Evolutionary conservation across 2,113 vertebrate species (phyloP).

Genomic region (Dipodomys ordii): DNA sequence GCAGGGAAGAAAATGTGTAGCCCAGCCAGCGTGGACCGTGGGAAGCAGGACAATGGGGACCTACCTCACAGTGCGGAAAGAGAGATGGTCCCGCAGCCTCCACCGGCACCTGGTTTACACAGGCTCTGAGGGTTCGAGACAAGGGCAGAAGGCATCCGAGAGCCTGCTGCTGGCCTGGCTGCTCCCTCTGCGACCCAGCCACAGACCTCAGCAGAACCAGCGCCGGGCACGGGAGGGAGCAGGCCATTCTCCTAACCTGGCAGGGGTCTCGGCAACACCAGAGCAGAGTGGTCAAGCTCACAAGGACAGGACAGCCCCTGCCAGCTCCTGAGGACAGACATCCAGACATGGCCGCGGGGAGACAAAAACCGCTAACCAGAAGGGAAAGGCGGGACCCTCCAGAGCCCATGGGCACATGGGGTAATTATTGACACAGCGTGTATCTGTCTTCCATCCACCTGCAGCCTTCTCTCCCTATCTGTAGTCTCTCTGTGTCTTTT

Average conservation of each 20-base stretch:
- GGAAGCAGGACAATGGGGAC: background rate
- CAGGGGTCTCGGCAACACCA: rapidly evolving
- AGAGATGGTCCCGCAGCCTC: rapidly evolving
- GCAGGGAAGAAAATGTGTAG: rapidly evolving
- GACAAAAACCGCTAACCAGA: rapidly evolving
- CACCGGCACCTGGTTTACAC: no score
- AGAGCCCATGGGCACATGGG: no score
- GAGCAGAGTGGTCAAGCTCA: no score
- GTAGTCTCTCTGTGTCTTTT: no score
- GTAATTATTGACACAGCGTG: no score
- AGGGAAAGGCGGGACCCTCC: no score
- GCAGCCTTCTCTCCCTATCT: no score
- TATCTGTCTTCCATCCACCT: no score
- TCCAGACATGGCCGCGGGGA: rapidly evolving
- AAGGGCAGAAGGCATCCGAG: rapidly evolving
- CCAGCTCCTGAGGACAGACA: background rate
- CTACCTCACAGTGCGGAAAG: rapidly evolving
- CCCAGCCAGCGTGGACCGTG: rapidly evolving
- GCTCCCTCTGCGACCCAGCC: rapidly evolving
- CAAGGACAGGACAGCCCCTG: rapidly evolving
- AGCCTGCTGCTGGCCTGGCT: background rate
- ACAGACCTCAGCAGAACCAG: rapidly evolving
- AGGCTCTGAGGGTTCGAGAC: rapidly evolving
- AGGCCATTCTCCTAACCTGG: no score
- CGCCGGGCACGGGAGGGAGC: no score